Evolutionary conservation across 2,113 vertebrate species (phyloP), one percentile per base, ranked within the genome.

Genomic region (Colaptes auratus): DNA sequence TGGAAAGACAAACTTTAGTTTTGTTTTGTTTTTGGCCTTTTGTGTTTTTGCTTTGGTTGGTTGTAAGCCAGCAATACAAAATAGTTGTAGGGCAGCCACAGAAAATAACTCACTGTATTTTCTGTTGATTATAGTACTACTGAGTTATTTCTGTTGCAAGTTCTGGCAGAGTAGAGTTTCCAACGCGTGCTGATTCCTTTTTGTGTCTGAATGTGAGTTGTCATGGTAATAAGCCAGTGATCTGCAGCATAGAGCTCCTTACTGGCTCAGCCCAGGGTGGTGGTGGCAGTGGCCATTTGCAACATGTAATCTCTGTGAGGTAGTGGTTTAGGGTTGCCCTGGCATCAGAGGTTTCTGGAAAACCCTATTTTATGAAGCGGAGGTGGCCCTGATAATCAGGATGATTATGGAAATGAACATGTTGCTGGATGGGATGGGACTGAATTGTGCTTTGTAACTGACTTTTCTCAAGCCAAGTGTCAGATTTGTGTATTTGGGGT

Each of bases 61-160:
- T 76, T 75, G 80, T 75, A 94, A 88, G 92, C 93, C 93, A 94
- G 69, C 52, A 53, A 4, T 33, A 39, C 39, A 59, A 78, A 96
- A 86, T 64, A 23, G 58, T 65, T 93, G 82, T 90, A 91, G 88
- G 61, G 28, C 90, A 90, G 90, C 61, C 80, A 78, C 52, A 88
- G 84, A 92, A 95, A 95, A 83, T 59, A 96, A 93, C 73, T 91
- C 28, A 7, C 56, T 92, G 69, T 66, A 71, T 91, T 92, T 91
- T 87, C 50, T 84, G 66, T 76, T 92, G 93, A 92, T 96, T 82
- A 63, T 92, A 89, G 91, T 95, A 94, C 89, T 95, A 91, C 81
- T 2, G 59, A 92, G 92, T 84, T 92, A 93, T 79, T 94, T 95
- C 80, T 31, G 89, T 93, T 93, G 50, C 13, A 39, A 31, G 10